Conservation (phyloP, 2,113 vertebrate genomes). For the Caranx melampygus region DNA sequence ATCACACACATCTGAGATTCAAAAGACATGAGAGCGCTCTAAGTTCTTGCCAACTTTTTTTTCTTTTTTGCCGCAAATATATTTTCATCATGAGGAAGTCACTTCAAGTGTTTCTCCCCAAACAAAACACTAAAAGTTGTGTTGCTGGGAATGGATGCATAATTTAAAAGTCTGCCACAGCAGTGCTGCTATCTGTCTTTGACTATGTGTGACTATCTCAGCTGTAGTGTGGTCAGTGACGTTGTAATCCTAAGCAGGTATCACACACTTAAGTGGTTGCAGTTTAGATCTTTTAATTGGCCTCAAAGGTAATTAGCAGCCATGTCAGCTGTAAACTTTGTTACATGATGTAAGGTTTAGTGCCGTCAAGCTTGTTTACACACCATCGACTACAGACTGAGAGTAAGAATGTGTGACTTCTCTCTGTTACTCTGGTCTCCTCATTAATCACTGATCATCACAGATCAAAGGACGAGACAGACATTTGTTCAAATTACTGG, state of each 20-base stretch:
- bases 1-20: constrained; percentile 67
- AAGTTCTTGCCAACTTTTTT: constrained; percentile 6
- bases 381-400: background rate
- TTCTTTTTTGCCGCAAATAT: constrained; percentile 29
- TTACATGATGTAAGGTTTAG: background rate
- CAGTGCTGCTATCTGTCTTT: background rate
- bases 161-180: constrained; percentile 28
- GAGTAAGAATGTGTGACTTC: constrained; percentile 2
- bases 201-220: constrained; percentile 8
- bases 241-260: background rate
- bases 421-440: background rate
- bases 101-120: constrained; percentile 42
- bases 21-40: constrained; percentile 44
- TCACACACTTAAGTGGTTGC: background rate
- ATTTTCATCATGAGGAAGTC: constrained; percentile 41
- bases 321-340: background rate
- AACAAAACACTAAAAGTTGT: constrained; percentile 32
- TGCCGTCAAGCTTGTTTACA: constrained; percentile 10
- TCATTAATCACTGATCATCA: constrained; percentile 39
- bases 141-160: constrained; percentile 33
- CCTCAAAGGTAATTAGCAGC: constrained; percentile 6
- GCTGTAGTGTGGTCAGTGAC: background rate
- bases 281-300: background rate
- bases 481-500: constrained; percentile 50
- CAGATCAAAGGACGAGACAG: constrained; percentile 46